Conservation (phyloP, 1,140 invertebrate species). For the Andricus grossulariae region DNA sequence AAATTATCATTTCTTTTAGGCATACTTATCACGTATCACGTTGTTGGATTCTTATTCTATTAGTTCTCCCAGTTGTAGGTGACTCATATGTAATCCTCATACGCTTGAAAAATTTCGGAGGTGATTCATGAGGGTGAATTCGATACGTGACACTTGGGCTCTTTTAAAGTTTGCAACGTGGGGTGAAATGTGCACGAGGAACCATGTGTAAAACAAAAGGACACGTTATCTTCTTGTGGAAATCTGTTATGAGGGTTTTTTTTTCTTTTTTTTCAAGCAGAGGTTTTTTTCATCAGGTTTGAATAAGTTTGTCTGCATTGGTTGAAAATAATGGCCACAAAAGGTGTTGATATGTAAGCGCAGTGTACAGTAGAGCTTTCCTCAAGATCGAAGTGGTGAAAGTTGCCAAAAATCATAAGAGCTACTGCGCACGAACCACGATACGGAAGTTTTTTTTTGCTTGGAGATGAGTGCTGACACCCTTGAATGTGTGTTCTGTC, state of each 20-base stretch:
- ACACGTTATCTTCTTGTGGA: background rate
- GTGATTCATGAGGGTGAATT: conserved; percentile 7
- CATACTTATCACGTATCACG: too few relatives aligned
- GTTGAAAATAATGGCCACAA: conserved; percentile 4
- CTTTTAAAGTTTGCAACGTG: background rate
- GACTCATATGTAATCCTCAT: conserved; percentile 10
- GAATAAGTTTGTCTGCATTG: background rate
- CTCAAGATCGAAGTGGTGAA: conserved; percentile 22
- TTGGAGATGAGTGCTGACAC: conserved; percentile 11
- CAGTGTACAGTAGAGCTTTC: conserved; percentile 12
- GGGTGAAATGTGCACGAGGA: background rate
- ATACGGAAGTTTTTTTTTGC: conserved; percentile 5
- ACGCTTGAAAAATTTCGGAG: background rate
- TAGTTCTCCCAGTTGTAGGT: background rate
- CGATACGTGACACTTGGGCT: background rate
- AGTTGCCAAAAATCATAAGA: conserved; percentile 22
- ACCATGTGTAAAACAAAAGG: background rate
- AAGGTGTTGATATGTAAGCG: conserved; percentile 17
- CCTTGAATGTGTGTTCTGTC: conserved; percentile 1
- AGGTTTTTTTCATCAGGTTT: background rate
- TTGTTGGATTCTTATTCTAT: too few relatives aligned
- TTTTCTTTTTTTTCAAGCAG: too few relatives aligned
- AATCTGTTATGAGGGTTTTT: background rate
- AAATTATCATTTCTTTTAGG: too few relatives aligned
- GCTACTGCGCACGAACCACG: conserved; percentile 16